Evolutionary conservation across 2,888 invertebrate species (phyloP).

Genomic region (Acronicta leporina): DNA sequence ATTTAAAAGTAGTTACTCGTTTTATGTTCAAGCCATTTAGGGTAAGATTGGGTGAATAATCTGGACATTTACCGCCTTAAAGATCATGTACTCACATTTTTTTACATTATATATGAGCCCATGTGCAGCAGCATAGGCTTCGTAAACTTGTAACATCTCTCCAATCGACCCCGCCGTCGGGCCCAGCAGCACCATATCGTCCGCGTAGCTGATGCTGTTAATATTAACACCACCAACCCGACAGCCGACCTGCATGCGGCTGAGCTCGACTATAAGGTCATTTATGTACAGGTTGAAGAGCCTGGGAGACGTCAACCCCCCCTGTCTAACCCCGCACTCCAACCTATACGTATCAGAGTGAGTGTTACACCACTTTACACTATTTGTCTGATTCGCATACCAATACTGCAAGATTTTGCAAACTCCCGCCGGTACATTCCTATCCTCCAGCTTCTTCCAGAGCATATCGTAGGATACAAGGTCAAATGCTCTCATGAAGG

Average conservation of each 20-base stretch:
- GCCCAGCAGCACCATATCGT: neutral
- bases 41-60: constrained; percentile 25
- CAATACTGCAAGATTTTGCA: neutral
- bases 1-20: constrained; percentile 20
- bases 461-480: constrained; percentile 9
- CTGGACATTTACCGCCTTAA: neutral
- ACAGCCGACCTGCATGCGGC: neutral
- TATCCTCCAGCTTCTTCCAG: too few species aligned
- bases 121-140: neutral
- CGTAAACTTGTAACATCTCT: neutral
- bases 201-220: too few species aligned
- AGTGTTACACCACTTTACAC: too few species aligned
- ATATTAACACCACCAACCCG: neutral
- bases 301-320: neutral
- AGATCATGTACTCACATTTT: neutral
- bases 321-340: neutral
- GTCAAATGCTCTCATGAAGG: constrained; percentile 6
- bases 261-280: neutral
- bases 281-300: neutral
- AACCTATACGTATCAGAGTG: neutral
- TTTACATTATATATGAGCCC: constrained; percentile 1
- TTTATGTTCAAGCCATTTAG: constrained; percentile 35
- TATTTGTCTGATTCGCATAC: constrained; percentile 1
- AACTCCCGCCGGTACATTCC: too few species aligned
- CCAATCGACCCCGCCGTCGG: neutral